These are phyloP conservation scores for Leptobrachium leishanense DNA, from an alignment of 2,113 vertebrate species.

Conservation along the genomic window DNA sequence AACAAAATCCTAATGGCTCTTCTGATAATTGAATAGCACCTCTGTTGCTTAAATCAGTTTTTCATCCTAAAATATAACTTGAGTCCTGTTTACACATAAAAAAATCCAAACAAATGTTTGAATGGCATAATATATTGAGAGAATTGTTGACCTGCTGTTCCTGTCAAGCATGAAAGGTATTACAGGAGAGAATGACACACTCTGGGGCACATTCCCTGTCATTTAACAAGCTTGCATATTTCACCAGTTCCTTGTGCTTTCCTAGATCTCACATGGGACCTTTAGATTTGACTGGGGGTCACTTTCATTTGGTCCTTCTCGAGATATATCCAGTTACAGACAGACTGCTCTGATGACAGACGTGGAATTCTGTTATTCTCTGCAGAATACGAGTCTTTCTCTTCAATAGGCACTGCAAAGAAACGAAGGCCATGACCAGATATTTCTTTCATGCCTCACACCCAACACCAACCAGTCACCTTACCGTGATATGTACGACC, in stretches of 20 bases:
- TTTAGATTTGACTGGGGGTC: slow-evolving; percentile 64
- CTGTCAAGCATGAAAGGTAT: slow-evolving; percentile 66
- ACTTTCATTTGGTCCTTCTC: slow-evolving; percentile 59
- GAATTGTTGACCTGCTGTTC: slow-evolving; percentile 55
- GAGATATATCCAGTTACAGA: slow-evolving; percentile 67
- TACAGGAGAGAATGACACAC: slow-evolving; percentile 64
- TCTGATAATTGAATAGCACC: no score
- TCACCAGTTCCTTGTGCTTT: slow-evolving; percentile 65
- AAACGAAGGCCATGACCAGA: no score
- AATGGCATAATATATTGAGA: background rate
- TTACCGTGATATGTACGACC: no score
- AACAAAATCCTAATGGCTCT: no score
- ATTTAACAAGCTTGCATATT: slow-evolving; percentile 71
- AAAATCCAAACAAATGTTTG: background rate
- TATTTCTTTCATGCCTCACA: no score
- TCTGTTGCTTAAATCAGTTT: no score
- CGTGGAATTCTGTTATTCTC: slow-evolving; percentile 70
- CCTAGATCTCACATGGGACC: slow-evolving; percentile 67
- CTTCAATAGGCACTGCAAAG: slow-evolving; percentile 19
- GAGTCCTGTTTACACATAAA: background rate
- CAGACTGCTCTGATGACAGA: slow-evolving; percentile 73
- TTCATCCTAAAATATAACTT: no score
- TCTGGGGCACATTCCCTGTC: slow-evolving; percentile 77
- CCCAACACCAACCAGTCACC: no score
- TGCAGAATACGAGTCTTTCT: slow-evolving; percentile 64